A percentile compares a stretch with the other conserved stretches of the same genome.
These are phyloP conservation scores for Cebidichthys violaceus DNA, from an alignment of 2,113 vertebrate species.

Conservation along the genomic window DNA sequence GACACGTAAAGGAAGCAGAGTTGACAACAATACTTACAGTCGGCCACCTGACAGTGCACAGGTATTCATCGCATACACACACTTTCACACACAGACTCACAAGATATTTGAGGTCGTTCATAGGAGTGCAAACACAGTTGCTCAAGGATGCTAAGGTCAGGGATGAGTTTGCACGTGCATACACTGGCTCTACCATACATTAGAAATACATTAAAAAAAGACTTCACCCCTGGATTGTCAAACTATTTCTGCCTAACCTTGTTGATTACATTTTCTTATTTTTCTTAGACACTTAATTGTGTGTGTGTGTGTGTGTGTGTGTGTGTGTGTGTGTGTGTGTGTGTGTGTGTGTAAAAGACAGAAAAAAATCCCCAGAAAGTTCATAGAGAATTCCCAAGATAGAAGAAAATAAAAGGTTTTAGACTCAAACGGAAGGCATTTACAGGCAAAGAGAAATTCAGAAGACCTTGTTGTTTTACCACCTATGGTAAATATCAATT, in stretches of 20 bases:
- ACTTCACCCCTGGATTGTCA: constrained; percentile 9
- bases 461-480: neutral
- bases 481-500: constrained; percentile 29
- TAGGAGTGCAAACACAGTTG: neutral
- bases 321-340: constrained; percentile 17
- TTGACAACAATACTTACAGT: constrained; percentile 3
- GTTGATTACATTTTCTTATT: neutral
- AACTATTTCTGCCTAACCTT: neutral
- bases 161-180: neutral
- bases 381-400: neutral
- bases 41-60: constrained; percentile 3
- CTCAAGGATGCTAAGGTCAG: neutral
- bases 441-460: neutral
- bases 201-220: constrained; percentile 13
- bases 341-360: constrained; percentile 16
- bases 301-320: neutral
- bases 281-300: neutral
- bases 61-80: constrained; percentile 25
- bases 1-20: neutral
- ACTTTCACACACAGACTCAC: constrained; percentile 8
- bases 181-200: neutral
- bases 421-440: neutral
- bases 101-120: constrained; percentile 1
- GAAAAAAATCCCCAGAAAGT: neutral
- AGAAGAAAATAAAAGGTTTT: neutral